These are phyloP conservation scores for Alentia gelatinosa DNA, from an alignment of 2,888 invertebrate genomes.

Conservation along the genomic window DNA sequence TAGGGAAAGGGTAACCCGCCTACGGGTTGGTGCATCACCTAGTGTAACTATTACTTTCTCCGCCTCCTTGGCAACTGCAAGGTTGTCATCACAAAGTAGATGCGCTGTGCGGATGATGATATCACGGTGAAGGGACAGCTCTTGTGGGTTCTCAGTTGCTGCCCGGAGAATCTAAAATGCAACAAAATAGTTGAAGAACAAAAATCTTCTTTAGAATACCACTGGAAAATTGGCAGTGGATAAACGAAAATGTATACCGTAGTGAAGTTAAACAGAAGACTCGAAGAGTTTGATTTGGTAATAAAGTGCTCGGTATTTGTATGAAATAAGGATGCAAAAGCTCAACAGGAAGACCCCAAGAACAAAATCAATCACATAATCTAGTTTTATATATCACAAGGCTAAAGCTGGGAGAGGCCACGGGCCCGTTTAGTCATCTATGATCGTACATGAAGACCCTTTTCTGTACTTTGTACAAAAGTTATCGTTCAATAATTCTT, in stretches of 20 bases:
- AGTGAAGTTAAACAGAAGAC: neutral
- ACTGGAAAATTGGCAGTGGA: neutral
- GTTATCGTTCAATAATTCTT: too few species aligned
- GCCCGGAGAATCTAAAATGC: conserved; percentile 72
- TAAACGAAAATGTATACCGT: neutral
- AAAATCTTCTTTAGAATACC: neutral
- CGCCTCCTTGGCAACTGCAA: conserved; percentile 85
- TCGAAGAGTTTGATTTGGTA: neutral
- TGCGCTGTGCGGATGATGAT: conserved; percentile 84
- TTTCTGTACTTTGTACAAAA: too few species aligned
- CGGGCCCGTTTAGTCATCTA: too few species aligned
- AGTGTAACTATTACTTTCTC: conserved; percentile 83
- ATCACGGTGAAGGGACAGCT: conserved; percentile 82
- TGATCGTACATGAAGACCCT: too few species aligned
- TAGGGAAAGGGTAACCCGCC: too few species aligned
- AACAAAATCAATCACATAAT: neutral
- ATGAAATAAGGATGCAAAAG: neutral
- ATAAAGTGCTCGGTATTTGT: neutral
- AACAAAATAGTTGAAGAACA: neutral
- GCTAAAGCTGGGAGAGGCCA: too few species aligned
- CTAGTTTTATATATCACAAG: too few species aligned
- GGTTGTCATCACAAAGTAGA: conserved; percentile 84
- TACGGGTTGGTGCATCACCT: too few species aligned
- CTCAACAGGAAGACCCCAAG: neutral
- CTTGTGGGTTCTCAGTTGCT: conserved; percentile 74